Base-by-base conservation (phyloP, 2,113 vertebrate species). In the Hyperoodon ampullatus region DNA sequence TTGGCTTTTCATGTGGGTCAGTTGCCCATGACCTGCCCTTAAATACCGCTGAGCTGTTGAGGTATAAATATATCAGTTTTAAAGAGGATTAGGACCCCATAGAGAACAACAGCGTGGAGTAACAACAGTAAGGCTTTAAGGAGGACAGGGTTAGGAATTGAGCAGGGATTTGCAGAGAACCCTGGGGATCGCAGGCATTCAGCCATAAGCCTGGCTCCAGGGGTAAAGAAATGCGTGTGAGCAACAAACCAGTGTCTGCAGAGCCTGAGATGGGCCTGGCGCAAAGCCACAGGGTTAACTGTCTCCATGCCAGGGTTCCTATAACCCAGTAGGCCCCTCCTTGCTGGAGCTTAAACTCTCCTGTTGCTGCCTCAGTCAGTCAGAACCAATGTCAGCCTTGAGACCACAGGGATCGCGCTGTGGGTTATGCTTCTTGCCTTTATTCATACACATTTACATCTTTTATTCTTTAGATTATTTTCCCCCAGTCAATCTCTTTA, bases 11-110 rank as follows among this genome's bases (percentile, higher is more conserved):
- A 66, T 90, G 92, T 60, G 94, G 98, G 89, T 88, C 94, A 97
- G 66, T 93, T 94, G 97, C 63, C 88, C 95, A 72, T 96, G 94
- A 98, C 98, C 97, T 97, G 97, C 94, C 97, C 96, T 98, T 97
- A 98, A 98, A 98, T 86, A 95, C 47, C 6, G 70, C 95, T 98
- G 97, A 98, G 97, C 89, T 96, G 92, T 3, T 16, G 92, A 95
- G 28, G 0, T 16, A 89, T 61, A 95, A 53, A 98, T 91, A 77
- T 72, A 95, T 90, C 93, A 47, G 19, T 85, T 97, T 82, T 63
- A 98, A 99, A 98, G 99, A 98, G 96, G 99, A 99, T 98, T 98
- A 95, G 96, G 68, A 88, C 4, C 94, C 84, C 4, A 24, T 11
- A 95, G 89, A 70, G 95, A 85, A 81, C 2, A 89, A 80, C 30